Percentiles rank a stretch among this genome's conserved stretches.
Conservation (phyloP, 2,797 vertebrate species). For the Cichlasoma orientale region DNA sequence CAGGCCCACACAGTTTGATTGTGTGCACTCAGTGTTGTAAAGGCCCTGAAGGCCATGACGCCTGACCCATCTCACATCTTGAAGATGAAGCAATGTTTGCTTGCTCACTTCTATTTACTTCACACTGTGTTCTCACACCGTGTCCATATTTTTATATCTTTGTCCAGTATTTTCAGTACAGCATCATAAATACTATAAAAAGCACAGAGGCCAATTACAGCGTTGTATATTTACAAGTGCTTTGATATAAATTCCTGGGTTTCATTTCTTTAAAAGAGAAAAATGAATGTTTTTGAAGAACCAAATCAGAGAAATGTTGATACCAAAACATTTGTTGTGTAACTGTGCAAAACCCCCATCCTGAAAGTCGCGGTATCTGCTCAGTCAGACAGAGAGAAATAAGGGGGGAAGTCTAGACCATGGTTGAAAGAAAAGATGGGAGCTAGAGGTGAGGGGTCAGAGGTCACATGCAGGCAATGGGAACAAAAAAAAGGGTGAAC, state of each 20-base stretch:
- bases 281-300: too few species aligned
- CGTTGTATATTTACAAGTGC: neutral
- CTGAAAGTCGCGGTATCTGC: constrained; percentile 30
- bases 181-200: neutral
- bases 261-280: too few species aligned
- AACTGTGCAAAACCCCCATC: neutral
- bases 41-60: neutral
- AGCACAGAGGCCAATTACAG: neutral
- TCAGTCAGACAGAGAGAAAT: neutral
- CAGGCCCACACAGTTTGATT: neutral
- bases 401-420: constrained; percentile 56
- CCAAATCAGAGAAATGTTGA: neutral
- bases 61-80: neutral
- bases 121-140: neutral
- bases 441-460: constrained; percentile 52
- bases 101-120: neutral
- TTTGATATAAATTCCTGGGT: too few species aligned
- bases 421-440: constrained; percentile 9
- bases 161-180: neutral
- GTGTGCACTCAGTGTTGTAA: neutral
- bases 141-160: neutral
- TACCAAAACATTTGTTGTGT: neutral
- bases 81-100: neutral
- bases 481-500: constrained; percentile 21
- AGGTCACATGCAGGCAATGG: constrained; percentile 30